phyloP scores from a whole-genome alignment of 2,113 vertebrate species.

The Monopterus albus region DNA sequence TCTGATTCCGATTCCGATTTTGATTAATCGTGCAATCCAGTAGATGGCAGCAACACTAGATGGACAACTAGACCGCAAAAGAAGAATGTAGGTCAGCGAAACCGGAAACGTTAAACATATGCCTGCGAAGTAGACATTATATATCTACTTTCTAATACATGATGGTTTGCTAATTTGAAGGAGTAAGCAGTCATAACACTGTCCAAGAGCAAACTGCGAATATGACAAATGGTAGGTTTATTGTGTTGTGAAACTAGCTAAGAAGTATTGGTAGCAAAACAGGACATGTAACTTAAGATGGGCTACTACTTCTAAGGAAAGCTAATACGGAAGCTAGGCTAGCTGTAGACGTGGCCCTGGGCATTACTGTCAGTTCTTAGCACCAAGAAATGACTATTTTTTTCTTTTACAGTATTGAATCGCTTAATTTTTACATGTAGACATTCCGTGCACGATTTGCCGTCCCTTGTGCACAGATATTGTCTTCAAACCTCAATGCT shows the following conservation, averaged over 20 bases:
- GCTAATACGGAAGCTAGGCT: slow-evolving; percentile 48
- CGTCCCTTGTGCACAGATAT: neutral
- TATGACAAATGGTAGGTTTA: slow-evolving; percentile 82
- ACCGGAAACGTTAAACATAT: slow-evolving; percentile 65
- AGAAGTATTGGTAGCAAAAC: neutral
- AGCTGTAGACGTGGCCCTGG: slow-evolving; percentile 77
- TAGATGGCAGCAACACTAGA: no score
- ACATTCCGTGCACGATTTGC: accelerated
- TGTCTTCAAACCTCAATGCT: neutral
- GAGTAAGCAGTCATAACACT: slow-evolving; percentile 13
- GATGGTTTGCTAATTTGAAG: slow-evolving; percentile 55
- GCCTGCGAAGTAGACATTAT: slow-evolving; percentile 8
- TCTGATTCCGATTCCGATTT: no score
- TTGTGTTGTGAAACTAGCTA: neutral
- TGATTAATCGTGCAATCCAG: no score
- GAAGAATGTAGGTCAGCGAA: slow-evolving; percentile 41
- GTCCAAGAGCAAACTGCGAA: slow-evolving; percentile 55
- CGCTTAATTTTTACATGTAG: neutral
- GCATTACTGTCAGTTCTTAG: neutral
- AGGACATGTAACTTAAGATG: slow-evolving; percentile 7
- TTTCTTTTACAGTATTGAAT: neutral
- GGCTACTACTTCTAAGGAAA: slow-evolving; percentile 11
- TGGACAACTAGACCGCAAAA: no score
- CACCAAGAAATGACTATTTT: neutral
- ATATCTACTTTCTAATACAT: slow-evolving; percentile 12